Evolutionary conservation across 2,113 vertebrate species (phyloP), one percentile per base, ranked within the genome.

Genomic region (Apaloderma vittatum): DNA sequence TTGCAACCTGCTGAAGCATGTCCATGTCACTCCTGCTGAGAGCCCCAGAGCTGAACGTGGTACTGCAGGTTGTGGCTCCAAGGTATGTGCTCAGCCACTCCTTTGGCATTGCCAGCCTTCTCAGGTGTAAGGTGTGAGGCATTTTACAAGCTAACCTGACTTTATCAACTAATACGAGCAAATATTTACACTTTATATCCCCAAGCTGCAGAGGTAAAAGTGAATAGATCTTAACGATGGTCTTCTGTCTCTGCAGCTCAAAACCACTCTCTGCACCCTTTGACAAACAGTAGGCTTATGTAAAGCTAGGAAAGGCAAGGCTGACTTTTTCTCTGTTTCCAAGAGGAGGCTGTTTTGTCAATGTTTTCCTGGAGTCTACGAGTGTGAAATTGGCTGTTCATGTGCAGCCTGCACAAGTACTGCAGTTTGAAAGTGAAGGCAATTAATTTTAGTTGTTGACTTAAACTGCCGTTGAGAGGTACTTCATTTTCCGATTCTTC

Each of bases 381-480:
- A 95, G 90, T 94, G 91, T 95, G 91, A 94, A 97, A 97, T 79
- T 91, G 80, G 91, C 87, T 92, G 74, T 94, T 97, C 96, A 70
- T 97, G 74, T 46, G 93, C 77, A 89, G 62, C 45, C 92, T 91
- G 96, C 71, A 70, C 70, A 87, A 96, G 78, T 90, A 93, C 85
- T 52, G 48, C 72, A 94, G 91, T 92, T 96, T 95, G 81, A 94
- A 98, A 98, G 96, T 97, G 97, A 98, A 98, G 93, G 98, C 98
- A 98, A 98, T 98, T 98, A 98, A 98, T 98, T 98, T 98, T 96
- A 98, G 98, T 98, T 98, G 98, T 98, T 98, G 98, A 98, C 98
- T 98, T 98, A 97, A 98, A 98, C 97, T 97, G 43, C 93, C 97
- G 95, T 97, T 96, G 96, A 98, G 97, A 98, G 97, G 93, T 97